These are phyloP conservation scores for Sitta carolinensis DNA, from an alignment of 2,797 vertebrate genomes.

Conservation along the genomic window DNA sequence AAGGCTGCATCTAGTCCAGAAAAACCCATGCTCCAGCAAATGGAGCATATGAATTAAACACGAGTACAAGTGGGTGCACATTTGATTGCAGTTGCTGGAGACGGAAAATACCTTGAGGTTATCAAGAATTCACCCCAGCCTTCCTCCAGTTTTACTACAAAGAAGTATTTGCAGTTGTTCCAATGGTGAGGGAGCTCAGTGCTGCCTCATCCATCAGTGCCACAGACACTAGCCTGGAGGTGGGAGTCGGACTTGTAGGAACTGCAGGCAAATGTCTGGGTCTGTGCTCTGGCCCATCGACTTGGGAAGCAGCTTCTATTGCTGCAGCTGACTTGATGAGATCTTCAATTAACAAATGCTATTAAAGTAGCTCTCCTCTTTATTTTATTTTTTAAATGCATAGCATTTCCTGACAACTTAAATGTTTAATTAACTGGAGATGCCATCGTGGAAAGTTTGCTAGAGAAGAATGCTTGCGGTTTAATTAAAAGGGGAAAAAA, in stretches of 20 bases:
- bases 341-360: constrained; percentile 53
- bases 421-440: constrained; percentile 78
- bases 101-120: background rate
- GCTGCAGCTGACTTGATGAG: constrained; percentile 4
- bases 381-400: constrained; percentile 29
- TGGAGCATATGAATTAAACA: background rate
- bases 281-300: background rate
- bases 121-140: background rate
- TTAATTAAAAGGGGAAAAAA: constrained; percentile 77
- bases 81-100: background rate
- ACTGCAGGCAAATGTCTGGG: background rate
- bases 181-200: background rate
- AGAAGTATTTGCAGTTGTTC: background rate
- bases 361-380: constrained; percentile 39
- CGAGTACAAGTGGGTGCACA: background rate
- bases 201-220: background rate
- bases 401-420: constrained; percentile 68
- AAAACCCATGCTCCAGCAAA: background rate
- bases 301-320: background rate
- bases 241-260: background rate
- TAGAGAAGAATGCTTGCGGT: constrained; percentile 58
- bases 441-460: constrained; percentile 71
- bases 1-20: background rate
- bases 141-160: background rate
- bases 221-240: background rate